Evolutionary conservation across 1,140 invertebrate species (phyloP), one percentile per base, ranked within the genome.

Genomic region (Probaryconus sp.): DNA sequence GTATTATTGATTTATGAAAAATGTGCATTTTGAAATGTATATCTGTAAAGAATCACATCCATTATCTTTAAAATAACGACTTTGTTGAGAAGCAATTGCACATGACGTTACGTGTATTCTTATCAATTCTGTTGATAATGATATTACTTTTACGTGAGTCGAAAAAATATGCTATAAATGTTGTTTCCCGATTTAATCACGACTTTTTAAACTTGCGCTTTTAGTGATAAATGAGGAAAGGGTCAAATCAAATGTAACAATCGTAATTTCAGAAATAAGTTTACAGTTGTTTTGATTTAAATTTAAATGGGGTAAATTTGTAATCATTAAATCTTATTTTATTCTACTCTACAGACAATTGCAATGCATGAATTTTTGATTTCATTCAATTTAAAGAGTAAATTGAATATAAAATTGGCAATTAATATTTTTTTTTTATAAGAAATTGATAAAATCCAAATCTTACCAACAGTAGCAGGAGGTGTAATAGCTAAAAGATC

Each of bases 401-500:
- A n/a, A n/a, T n/a, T n/a, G n/a, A n/a, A n/a, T n/a, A n/a, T n/a
- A n/a, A n/a, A n/a, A n/a, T n/a, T n/a, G n/a, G n/a, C n/a, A n/a
- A n/a, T n/a, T n/a, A n/a, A n/a, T n/a, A n/a, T n/a, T n/a, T n/a
- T n/a, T n/a, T n/a, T n/a, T n/a, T n/a, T n/a, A n/a, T n/a, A n/a
- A n/a, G n/a, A 3, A 38, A 38, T 40, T 40, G 3, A 17, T 40
- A 18, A 10, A 1, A 37, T 11, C 11, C 9, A 51, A 35, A 81
- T 11, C 83, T 84, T 83, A 91, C 91, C 90, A 71, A 92, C 80
- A 4, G 89, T 88, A 0, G 88, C 72, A 4, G 86, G 83, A n/a
- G 88, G 81, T 2, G 90, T 91, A 2, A 80, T 80, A 0, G 81
- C 75, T 1, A 92, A 79, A 18, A 92, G 75, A 1, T 85, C 55